A percentile compares a stretch with the other conserved stretches of the same genome.
phyloP scores from a whole-genome alignment of 2,888 invertebrate genomes.

The Dichetophora obliterata region DNA sequence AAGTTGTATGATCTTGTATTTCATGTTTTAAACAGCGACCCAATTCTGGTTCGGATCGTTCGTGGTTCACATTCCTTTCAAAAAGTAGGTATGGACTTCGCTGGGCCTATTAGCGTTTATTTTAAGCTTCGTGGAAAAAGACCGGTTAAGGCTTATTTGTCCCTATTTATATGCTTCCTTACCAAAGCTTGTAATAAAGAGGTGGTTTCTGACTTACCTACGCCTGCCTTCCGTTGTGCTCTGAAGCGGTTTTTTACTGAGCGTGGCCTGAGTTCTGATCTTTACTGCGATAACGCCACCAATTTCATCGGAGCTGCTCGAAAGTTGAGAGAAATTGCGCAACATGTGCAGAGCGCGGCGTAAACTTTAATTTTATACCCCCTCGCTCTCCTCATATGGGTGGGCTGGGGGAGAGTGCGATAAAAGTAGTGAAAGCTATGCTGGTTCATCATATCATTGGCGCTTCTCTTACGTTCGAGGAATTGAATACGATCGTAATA shows the following conservation, averaged over 20 bases:
- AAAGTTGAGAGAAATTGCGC: neutral
- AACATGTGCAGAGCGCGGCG: neutral
- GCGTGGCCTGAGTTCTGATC: slow-evolving; percentile 2
- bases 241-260: neutral
- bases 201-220: slow-evolving; percentile 42
- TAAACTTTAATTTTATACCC: neutral
- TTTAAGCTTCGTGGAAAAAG: slow-evolving; percentile 22
- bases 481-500: no score
- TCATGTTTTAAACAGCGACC: neutral
- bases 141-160: slow-evolving; percentile 40
- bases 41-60: neutral
- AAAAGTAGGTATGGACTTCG: slow-evolving; percentile 31
- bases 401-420: neutral
- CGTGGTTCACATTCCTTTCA: neutral
- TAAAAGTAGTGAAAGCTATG: neutral
- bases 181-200: slow-evolving; percentile 29
- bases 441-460: neutral
- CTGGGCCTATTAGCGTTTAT: slow-evolving; percentile 32
- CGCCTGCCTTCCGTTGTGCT: slow-evolving; percentile 30
- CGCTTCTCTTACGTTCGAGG: neutral
- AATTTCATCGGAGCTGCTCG: slow-evolving; percentile 30
- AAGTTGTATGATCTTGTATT: neutral
- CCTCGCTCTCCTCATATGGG: neutral
- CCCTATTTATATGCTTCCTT: slow-evolving; percentile 33
- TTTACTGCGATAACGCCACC: slow-evolving; percentile 39